Evolutionary conservation across 2,113 vertebrate genomes (phyloP).

Genomic region (Catagonus wagneri): DNA sequence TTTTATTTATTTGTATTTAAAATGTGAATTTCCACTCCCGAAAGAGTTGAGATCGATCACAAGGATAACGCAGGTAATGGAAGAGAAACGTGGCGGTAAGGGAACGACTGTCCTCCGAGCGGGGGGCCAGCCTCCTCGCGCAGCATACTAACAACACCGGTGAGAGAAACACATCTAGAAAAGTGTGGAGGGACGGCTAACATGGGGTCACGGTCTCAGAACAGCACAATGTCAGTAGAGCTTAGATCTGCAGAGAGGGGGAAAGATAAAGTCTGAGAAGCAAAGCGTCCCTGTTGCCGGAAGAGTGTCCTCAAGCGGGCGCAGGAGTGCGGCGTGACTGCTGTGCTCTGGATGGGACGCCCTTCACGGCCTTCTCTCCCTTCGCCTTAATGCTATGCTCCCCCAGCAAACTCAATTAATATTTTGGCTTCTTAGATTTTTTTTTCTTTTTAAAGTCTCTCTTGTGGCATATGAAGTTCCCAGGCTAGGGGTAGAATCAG

Average conservation of each 20-base stretch:
- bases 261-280: not conserved
- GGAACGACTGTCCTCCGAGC: fast-evolving
- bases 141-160: fast-evolving
- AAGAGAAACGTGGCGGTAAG: not conserved
- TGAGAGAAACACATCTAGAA: fast-evolving
- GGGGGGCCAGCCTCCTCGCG: fast-evolving
- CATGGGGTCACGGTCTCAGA: fast-evolving
- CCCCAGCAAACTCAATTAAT: not conserved
- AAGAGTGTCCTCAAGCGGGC: not conserved
- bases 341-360: fast-evolving
- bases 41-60: not conserved
- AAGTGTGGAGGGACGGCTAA: fast-evolving
- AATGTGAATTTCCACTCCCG: no score
- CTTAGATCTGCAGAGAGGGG: not conserved
- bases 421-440: not conserved
- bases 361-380: fast-evolving
- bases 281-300: no score
- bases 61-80: not conserved
- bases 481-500: no score
- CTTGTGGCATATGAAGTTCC: no score
- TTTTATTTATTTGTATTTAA: not conserved
- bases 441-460: no score
- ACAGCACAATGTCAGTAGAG: fast-evolving
- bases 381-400: not conserved
- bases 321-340: not conserved